Conservation (phyloP, 2,797 vertebrate species). For the Sebastes aleutianus region DNA sequence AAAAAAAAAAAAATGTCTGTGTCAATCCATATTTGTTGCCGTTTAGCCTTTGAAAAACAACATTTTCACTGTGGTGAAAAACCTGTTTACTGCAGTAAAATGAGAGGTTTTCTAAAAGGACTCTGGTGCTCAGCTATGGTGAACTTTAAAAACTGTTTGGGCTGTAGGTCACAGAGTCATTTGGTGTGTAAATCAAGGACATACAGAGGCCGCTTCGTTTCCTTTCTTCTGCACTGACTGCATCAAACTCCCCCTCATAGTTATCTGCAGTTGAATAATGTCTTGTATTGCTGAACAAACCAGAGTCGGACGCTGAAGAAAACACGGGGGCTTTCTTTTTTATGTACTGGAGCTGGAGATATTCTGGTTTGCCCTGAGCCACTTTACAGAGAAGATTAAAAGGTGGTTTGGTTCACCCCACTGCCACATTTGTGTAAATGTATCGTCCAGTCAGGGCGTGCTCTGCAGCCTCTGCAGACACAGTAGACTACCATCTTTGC, state of each 20-base stretch:
- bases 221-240: neutral
- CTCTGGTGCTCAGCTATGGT: neutral
- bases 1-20: no score
- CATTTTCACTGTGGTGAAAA: no score
- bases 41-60: no score
- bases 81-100: no score
- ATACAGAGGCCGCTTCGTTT: neutral
- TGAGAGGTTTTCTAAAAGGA: no score
- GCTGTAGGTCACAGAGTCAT: neutral
- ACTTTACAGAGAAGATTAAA: neutral
- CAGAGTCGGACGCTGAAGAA: neutral
- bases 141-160: neutral
- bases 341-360: neutral
- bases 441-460: neutral
- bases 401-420: neutral
- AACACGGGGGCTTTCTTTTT: neutral
- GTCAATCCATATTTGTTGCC: no score
- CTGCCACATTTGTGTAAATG: neutral
- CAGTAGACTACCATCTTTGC: neutral
- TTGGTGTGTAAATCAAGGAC: neutral
- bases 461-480: neutral
- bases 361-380: neutral
- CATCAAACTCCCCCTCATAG: neutral
- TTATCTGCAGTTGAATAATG: neutral
- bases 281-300: no score